Conservation (phyloP, 2,797 vertebrate genomes). For the Poeciliopsis paucimaculata region DNA sequence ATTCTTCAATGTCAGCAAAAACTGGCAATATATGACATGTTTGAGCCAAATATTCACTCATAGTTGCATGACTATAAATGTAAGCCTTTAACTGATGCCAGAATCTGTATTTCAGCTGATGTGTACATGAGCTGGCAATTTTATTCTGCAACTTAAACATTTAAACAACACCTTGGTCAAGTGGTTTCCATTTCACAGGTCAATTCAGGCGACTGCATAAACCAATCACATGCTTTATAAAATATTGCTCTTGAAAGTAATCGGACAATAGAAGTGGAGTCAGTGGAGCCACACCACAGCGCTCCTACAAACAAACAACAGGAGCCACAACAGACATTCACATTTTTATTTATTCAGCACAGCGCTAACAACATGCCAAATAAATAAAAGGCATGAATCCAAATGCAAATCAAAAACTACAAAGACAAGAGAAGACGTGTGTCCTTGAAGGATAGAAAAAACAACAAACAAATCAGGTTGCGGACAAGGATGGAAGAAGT, state of each 20-base stretch:
- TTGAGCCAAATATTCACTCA: neutral
- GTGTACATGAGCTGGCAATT: slow-evolving; percentile 45
- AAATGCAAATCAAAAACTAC: neutral
- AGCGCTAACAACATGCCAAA: neutral
- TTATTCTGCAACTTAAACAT: slow-evolving; percentile 62
- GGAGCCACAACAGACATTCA: slow-evolving; percentile 4
- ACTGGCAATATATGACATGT: neutral
- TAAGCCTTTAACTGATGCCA: neutral
- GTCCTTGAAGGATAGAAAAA: slow-evolving; percentile 1
- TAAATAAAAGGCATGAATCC: neutral
- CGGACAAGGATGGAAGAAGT: slow-evolving; percentile 5
- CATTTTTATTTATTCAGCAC: neutral
- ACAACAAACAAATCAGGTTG: slow-evolving; percentile 2
- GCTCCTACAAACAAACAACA: slow-evolving; percentile 24
- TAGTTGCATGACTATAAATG: neutral
- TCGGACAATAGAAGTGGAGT: slow-evolving; percentile 12
- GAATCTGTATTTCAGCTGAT: slow-evolving; percentile 23
- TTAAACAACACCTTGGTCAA: slow-evolving; percentile 64
- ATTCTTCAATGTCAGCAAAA: neutral
- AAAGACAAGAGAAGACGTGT: neutral
- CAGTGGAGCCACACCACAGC: slow-evolving; percentile 14
- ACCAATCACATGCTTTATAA: slow-evolving; percentile 68
- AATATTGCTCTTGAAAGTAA: slow-evolving; percentile 56
- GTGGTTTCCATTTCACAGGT: slow-evolving; percentile 77
- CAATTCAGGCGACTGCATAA: slow-evolving; percentile 70